phyloP scores from a whole-genome alignment of 2,113 vertebrate genomes.

The Piliocolobus tephrosceles region DNA sequence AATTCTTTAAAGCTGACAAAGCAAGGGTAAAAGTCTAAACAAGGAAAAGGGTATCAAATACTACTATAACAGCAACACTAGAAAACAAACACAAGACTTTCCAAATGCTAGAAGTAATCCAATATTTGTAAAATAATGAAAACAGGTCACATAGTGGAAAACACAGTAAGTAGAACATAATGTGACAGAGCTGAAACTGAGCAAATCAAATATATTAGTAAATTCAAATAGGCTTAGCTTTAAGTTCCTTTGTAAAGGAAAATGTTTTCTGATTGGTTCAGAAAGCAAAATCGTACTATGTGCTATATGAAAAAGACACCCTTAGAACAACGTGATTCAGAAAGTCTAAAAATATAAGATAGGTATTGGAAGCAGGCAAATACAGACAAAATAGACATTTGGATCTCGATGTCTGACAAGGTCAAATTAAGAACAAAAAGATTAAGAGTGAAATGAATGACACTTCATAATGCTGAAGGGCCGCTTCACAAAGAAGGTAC shows the following conservation, averaged over 20 bases:
- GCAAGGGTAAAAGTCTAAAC: neutral
- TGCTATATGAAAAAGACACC: neutral
- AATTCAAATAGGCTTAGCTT: neutral
- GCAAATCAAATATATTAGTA: neutral
- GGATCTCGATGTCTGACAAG: neutral
- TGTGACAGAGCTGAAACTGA: neutral
- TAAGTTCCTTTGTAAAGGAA: neutral
- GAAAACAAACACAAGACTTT: neutral
- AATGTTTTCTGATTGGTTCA: neutral
- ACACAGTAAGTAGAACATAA: neutral
- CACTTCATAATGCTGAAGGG: no score
- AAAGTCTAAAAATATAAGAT: neutral
- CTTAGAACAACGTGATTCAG: neutral
- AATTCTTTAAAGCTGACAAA: neutral
- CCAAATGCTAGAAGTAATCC: neutral
- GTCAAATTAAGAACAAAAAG: neutral
- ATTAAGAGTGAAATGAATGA: neutral
- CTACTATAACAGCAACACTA: neutral
- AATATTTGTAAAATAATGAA: neutral
- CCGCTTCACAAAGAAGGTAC: no score
- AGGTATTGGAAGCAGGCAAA: neutral
- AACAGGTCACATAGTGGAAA: neutral
- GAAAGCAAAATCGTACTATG: neutral
- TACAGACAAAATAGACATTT: neutral
- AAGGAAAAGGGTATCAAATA: neutral